Evolutionary conservation across 2,888 invertebrate species (phyloP).

Genomic region (Sarcophaga carnaria): DNA sequence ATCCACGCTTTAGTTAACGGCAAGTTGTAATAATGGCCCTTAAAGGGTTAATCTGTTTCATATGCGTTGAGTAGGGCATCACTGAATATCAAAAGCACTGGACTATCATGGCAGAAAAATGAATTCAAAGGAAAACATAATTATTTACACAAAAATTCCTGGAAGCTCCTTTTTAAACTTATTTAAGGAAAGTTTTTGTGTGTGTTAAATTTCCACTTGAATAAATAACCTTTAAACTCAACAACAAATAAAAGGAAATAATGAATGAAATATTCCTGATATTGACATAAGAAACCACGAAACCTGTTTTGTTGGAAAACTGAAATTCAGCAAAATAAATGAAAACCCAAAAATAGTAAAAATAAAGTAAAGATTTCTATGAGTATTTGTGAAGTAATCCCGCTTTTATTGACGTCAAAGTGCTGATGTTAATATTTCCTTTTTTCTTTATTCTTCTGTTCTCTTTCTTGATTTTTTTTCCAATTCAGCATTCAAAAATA

Average conservation of each 20-base stretch:
- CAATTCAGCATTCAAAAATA: not conserved
- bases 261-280: not conserved
- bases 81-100: no score
- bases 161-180: not conserved
- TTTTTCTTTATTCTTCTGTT: not conserved
- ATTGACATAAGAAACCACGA: not conserved
- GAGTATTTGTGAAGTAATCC: not conserved
- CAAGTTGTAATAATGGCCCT: no score
- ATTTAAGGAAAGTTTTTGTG: not conserved
- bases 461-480: not conserved
- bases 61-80: no score
- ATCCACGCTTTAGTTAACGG: no score
- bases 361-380: conserved; percentile 8
- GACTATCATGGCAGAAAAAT: no score
- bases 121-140: no score
- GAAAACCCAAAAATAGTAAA: not conserved
- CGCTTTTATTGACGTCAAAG: not conserved
- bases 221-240: not conserved
- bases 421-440: not conserved
- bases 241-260: not conserved
- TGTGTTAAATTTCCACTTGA: conserved; percentile 6
- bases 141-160: no score
- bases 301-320: not conserved
- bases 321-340: not conserved
- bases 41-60: no score